Base-by-base conservation (phyloP, 1,140 invertebrate species). In the Armadillidium nasatum region DNA sequence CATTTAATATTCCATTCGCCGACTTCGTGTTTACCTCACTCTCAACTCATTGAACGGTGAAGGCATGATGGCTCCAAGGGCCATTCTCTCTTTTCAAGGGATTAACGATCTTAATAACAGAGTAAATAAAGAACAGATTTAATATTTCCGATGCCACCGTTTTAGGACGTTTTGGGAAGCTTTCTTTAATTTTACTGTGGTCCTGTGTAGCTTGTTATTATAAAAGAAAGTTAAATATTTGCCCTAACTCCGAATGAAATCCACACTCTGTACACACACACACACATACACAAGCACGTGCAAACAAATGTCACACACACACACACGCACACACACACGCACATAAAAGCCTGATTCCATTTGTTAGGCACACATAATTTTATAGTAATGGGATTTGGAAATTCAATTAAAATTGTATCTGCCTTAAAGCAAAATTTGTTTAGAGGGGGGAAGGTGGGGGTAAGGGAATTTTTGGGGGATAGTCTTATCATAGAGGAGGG, bases 191-290 rank as follows among this genome's bases (percentile, higher is more conserved):
- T 78, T 73, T 60, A 73, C 73, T 73, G 69, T 73, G 77, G 60
- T 75, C 75, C 77, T 78, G 73, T 78, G 77, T 78, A 73, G 73
- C 67, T 73, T 75, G 77, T 78, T 78, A 78, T 78, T 72, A 78
- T 75, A 75, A 78, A 78, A 75, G 77, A 78, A 78, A 78, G 77
- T 78, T 54, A 75, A 78, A 78, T 78, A 78, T 78, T 78, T 78
- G 77, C 50, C 43, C 73, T 75, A 46, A 75, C 71, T 78, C 70
- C 68, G 74, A 78, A 71, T 78, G 77, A 78, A 78, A 78, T 78
- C 77, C 77, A 78, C 77, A 78, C 77, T 78, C 75, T 46, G 75
- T 78, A 78, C 74, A 73, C 74, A 78, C 77, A 72, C 77, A n/a
- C n/a, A n/a, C n/a, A n/a, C n/a, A n/a, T n/a, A n/a, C n/a, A n/a